These are phyloP conservation scores for Cassiopea xamachana DNA, from an alignment of 30 jellyfish, hydroid and myxozoan species.

Conservation along the genomic window DNA sequence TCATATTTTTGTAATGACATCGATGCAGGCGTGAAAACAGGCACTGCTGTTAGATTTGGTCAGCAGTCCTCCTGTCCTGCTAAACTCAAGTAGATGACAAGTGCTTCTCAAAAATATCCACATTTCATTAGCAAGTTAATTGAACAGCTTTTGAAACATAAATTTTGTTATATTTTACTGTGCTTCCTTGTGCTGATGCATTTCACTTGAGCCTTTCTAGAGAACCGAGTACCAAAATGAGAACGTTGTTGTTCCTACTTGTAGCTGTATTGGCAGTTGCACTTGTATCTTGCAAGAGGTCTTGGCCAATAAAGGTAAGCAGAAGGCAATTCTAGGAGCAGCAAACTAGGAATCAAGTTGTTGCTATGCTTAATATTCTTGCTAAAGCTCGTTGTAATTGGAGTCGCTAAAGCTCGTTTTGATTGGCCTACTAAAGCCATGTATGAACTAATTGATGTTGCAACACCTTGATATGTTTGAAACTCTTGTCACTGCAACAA, in stretches of 20 bases:
- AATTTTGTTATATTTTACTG: too few relatives aligned
- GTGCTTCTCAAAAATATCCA: too few relatives aligned
- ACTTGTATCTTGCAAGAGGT: slow-evolving; percentile 20
- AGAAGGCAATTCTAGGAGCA: background rate
- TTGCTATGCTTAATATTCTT: background rate
- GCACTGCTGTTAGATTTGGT: too few relatives aligned
- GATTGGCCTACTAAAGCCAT: background rate
- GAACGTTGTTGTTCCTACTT: background rate
- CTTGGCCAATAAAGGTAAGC: background rate
- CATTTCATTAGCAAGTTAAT: too few relatives aligned
- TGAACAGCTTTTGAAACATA: too few relatives aligned
- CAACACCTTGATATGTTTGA: background rate
- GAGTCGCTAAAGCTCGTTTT: background rate
- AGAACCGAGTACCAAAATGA: background rate
- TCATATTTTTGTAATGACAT: too few relatives aligned
- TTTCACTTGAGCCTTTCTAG: background rate
- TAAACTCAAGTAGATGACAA: too few relatives aligned
- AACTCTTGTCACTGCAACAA: background rate
- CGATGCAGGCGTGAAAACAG: too few relatives aligned
- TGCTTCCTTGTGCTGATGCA: too few relatives aligned
- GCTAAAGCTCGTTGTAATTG: background rate
- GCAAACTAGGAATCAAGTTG: background rate
- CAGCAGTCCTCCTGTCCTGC: too few relatives aligned
- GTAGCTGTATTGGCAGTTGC: slow-evolving; percentile 29
- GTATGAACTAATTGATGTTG: background rate